Base-by-base conservation (phyloP, 2,113 vertebrate species). In the Trochalopteron elliotii region DNA sequence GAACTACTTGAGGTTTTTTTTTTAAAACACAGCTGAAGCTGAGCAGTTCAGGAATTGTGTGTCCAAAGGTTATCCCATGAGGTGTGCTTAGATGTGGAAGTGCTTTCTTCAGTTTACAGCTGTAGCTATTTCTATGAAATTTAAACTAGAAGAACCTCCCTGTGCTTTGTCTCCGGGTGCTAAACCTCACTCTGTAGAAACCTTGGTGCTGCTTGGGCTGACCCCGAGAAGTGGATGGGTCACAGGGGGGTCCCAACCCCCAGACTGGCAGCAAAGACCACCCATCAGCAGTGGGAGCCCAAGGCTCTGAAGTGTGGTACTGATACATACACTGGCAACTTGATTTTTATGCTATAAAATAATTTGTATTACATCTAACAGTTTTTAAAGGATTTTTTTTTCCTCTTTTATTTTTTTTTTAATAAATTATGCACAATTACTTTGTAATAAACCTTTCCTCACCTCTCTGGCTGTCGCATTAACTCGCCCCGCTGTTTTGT, bases 261-360 rank as follows among this genome's bases (percentile, higher is more conserved):
- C 37, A 1, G 10, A 7, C 4, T 5, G 28, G 91, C 40, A 80
- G 42, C 2, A 8, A 56, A 28, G 25, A 40, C 47, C 7, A 3
- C 76, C 42, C 24, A 11, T 30, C 76, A 59, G 57, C 78, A 64
- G 76, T 4, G 55, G 80, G 53, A 84, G 75, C 75, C 87, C 80
- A 57, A 59, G 78, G 24, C 90, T 81, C 65, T 82, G 4, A 64
- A 59, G 64, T 95, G 97, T 98, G 98, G 98, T 98, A 99, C 98
- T 98, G 98, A 97, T 98, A 97, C 97, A 98, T 98, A 99, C 98
- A 99, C 99, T 98, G 99, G 98, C 98, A 98, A 98, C 98, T 98
- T 98, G 97, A 98, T 98, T 98, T 98, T 98, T 98, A 97, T 97
- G 96, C 96, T 96, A 96, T 97, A 97, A 98, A 97, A 97, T 96